A percentile compares a stretch with the other conserved stretches of the same genome.
Conservation (phyloP, 1,140 invertebrate species). For the Achatina immaculata region DNA sequence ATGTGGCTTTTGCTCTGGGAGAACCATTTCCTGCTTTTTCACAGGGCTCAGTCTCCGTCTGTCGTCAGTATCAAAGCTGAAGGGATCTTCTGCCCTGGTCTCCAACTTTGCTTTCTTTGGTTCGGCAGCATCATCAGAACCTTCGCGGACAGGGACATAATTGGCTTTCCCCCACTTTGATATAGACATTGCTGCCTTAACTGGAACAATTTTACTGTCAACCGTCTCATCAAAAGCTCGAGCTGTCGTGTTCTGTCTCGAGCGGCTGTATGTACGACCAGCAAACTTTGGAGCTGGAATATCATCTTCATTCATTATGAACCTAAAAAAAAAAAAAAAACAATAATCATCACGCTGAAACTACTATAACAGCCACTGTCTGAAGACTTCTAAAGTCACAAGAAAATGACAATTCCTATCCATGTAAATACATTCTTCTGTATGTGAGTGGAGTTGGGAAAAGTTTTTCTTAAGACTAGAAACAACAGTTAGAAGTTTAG, state of each 20-base stretch:
- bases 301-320: slow-evolving; percentile 32
- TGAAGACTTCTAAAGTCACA: neutral
- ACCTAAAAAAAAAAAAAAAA: slow-evolving; percentile 16
- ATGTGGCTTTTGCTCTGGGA: slow-evolving; percentile 4
- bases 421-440: no score
- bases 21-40: slow-evolving; percentile 30
- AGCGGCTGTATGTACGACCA: slow-evolving; percentile 48
- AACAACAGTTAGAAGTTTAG: no score
- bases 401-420: no score
- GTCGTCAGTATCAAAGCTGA: slow-evolving; percentile 58
- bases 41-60: slow-evolving; percentile 39
- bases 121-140: slow-evolving; percentile 39
- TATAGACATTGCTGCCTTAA: slow-evolving; percentile 47
- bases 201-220: slow-evolving; percentile 44
- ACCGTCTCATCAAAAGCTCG: slow-evolving; percentile 56
- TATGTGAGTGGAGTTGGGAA: no score
- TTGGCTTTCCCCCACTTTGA: slow-evolving; percentile 61
- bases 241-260: slow-evolving; percentile 48
- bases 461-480: no score
- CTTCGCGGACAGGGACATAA: slow-evolving; percentile 52
- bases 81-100: slow-evolving; percentile 51
- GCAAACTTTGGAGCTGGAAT: slow-evolving; percentile 38
- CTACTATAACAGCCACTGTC: neutral
- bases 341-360: neutral
- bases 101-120: slow-evolving; percentile 44